Conservation (phyloP, 2,113 vertebrate genomes). For the Gavialis gangeticus region DNA sequence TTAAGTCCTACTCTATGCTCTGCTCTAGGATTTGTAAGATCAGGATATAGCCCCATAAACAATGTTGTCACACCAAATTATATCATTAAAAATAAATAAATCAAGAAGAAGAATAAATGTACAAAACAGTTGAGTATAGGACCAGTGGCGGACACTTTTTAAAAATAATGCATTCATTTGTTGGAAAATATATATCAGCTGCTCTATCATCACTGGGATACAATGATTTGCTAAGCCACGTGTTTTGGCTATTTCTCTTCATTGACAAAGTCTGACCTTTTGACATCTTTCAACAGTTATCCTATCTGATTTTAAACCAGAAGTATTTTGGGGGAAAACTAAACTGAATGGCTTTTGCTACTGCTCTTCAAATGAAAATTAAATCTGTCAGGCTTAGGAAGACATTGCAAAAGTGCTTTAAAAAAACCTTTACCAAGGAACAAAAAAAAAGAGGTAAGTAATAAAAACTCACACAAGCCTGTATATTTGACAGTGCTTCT, state of each 20-base stretch:
- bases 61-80: background rate
- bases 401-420: background rate
- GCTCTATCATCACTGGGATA: background rate
- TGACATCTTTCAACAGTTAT: slow-evolving; percentile 13
- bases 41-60: fast-evolving
- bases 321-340: background rate
- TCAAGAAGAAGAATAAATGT: background rate
- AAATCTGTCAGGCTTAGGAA: background rate
- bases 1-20: background rate
- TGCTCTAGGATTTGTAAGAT: background rate
- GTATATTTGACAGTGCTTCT: background rate
- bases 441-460: background rate
- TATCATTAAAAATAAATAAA: background rate
- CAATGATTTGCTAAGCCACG: background rate
- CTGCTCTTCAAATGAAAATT: slow-evolving; percentile 9
- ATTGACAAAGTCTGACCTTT: background rate
- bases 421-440: background rate
- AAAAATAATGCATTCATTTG: fast-evolving
- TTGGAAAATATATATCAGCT: background rate
- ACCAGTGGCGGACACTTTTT: background rate
- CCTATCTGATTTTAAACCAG: slow-evolving; percentile 14
- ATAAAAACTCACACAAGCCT: background rate
- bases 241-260: background rate
- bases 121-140: background rate
- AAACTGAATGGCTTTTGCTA: background rate